Conservation (phyloP, 2,797 vertebrate species). For the Brachyrhaphis roseni region DNA sequence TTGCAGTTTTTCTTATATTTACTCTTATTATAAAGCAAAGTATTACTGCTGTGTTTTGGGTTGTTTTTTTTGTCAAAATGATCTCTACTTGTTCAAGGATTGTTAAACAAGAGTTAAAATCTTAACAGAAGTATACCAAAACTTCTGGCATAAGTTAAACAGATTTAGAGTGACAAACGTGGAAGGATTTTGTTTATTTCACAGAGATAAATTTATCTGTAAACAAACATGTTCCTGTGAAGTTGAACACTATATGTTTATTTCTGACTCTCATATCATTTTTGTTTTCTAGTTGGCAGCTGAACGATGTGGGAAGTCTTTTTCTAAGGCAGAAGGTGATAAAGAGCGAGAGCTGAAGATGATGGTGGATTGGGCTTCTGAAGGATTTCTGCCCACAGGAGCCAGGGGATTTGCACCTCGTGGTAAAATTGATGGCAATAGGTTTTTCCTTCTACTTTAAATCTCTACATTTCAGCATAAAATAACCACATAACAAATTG, state of each 20-base stretch:
- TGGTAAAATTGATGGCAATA: slow-evolving; percentile 45
- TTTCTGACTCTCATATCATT: neutral
- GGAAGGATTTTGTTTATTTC: neutral
- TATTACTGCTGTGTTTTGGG: neutral
- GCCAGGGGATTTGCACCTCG: slow-evolving; percentile 68
- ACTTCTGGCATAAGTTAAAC: too few species aligned
- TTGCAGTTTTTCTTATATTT: neutral
- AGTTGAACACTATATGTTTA: neutral
- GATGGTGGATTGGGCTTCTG: slow-evolving; percentile 83
- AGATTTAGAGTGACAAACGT: neutral
- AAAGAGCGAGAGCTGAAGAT: slow-evolving; percentile 74
- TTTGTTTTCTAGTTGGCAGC: slow-evolving; percentile 72
- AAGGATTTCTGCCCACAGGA: slow-evolving; percentile 80
- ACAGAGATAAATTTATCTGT: neutral
- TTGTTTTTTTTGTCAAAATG: neutral
- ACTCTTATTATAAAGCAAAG: neutral
- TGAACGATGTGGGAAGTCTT: slow-evolving; percentile 77
- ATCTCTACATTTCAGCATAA: neutral
- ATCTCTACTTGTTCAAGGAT: neutral
- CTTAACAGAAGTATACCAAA: too few species aligned
- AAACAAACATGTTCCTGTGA: neutral
- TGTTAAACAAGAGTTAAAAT: neutral
- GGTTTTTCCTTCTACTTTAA: neutral
- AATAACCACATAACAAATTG: neutral
- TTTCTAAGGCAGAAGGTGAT: slow-evolving; percentile 37